Evolutionary conservation across 2,888 invertebrate species (phyloP).

Genomic region (Bugula neritina): DNA sequence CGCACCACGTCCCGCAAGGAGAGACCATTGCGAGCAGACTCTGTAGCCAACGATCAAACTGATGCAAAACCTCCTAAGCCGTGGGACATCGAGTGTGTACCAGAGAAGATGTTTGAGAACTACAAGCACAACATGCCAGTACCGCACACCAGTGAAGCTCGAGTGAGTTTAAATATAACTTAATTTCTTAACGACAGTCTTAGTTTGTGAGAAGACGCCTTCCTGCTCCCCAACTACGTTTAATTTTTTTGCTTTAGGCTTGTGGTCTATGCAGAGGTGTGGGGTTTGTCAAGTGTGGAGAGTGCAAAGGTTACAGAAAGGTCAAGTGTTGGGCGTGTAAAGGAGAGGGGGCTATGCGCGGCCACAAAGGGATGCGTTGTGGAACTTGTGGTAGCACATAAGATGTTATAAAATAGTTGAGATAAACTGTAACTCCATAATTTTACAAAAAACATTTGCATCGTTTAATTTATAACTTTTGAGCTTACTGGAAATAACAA

Average conservation of each 20-base stretch:
- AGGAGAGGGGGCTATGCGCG: not conserved
- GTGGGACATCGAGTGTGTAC: not conserved
- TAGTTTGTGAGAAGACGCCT: no score
- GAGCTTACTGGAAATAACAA: no score
- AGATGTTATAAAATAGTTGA: no score
- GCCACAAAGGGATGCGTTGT: not conserved
- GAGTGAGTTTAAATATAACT: not conserved
- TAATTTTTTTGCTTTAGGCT: conserved; percentile 33
- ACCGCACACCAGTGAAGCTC: not conserved
- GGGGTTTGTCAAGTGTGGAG: conserved; percentile 42
- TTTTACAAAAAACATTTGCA: no score
- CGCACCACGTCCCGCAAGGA: not conserved
- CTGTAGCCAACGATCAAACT: not conserved
- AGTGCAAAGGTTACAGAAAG: conserved; percentile 42
- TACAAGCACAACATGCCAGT: not conserved
- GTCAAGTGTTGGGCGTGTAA: conserved; percentile 36
- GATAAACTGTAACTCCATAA: no score
- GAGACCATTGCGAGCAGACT: not conserved
- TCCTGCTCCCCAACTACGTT: no score
- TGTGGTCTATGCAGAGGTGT: conserved; percentile 42
- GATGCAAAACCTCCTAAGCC: not conserved
- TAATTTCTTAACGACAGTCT: no score
- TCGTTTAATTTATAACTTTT: no score
- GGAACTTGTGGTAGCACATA: no score
- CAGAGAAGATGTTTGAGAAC: not conserved